phyloP scores from a whole-genome alignment of 2,113 vertebrate genomes.

The Thamnaconus septentrionalis region DNA sequence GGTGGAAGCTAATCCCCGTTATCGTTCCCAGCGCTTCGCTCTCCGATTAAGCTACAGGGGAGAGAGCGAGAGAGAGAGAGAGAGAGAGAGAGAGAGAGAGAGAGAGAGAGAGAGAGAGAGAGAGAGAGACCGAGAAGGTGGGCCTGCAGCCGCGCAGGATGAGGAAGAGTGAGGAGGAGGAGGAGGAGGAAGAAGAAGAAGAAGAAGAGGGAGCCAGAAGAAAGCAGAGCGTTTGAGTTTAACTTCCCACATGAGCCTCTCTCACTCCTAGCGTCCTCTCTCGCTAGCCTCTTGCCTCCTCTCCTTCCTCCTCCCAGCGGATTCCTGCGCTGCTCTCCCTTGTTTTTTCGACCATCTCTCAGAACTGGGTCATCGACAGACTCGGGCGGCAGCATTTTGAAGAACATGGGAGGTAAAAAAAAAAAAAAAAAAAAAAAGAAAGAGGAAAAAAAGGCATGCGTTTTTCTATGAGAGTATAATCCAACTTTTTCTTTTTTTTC shows the following conservation, averaged over 20 bases:
- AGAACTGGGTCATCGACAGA: conserved; percentile 81
- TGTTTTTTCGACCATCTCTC: conserved; percentile 76
- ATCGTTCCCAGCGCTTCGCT: conserved; percentile 73
- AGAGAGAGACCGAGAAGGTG: conserved; percentile 50
- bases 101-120: too few relatives aligned
- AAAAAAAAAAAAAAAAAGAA: conserved; percentile 5
- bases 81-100: conserved; percentile 38
- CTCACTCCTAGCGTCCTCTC: conserved; percentile 37
- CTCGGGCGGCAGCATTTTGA: conserved; percentile 72
- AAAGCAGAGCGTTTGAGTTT: conserved; percentile 51
- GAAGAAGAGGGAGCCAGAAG: conserved; percentile 31
- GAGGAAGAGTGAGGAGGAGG: conserved; percentile 45
- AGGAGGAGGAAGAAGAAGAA: conserved; percentile 32
- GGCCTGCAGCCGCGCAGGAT: conserved; percentile 39
- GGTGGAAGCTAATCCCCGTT: conserved; percentile 75
- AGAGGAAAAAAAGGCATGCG: conserved; percentile 23
- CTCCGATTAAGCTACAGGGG: conserved; percentile 65
- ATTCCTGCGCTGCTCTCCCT: conserved; percentile 70
- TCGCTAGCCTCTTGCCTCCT: conserved; percentile 50
- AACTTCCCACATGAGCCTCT: conserved; percentile 69
- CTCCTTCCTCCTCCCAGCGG: conserved; percentile 65
- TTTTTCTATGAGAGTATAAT: conserved; percentile 66
- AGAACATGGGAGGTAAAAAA: conserved; percentile 55
- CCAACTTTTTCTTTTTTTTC: conserved; percentile 53
- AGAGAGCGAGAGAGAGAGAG: conserved; percentile 11